Evolutionary conservation across 92 coral and sea anemone genomes (phyloP).

Genomic region (Montipora capitata): DNA sequence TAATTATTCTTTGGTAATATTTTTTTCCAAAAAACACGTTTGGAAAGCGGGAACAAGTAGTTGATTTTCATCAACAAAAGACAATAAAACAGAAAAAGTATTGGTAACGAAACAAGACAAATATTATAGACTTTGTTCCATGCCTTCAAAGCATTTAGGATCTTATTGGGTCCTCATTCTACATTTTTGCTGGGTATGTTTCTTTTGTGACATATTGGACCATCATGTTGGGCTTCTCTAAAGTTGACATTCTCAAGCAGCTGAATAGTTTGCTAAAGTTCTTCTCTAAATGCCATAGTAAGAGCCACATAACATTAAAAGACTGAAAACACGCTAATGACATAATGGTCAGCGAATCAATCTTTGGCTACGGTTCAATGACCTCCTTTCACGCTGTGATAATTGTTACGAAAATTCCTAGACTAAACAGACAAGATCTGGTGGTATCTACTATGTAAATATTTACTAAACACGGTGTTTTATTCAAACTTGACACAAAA

Average conservation of each 20-base stretch:
- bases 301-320: too few species aligned
- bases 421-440: constrained; percentile 23
- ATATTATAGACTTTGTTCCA: not conserved
- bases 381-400: not conserved
- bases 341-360: not conserved
- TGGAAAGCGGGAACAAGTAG: too few species aligned
- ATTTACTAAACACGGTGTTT: not conserved
- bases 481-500: constrained; percentile 16
- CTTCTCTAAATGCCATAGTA: too few species aligned
- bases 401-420: constrained; percentile 26
- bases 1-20: too few species aligned
- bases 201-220: too few species aligned
- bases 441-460: constrained; percentile 20
- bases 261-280: too few species aligned
- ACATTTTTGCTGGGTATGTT: too few species aligned
- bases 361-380: constrained; percentile 1
- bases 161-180: too few species aligned
- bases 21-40: too few species aligned
- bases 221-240: too few species aligned
- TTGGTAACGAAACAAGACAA: not conserved
- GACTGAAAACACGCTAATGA: not conserved
- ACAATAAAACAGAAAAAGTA: too few species aligned
- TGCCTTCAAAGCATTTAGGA: not conserved
- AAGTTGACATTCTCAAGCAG: too few species aligned
- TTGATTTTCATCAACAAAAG: not conserved